Percentiles rank a stretch among this genome's conserved stretches.
Evolutionary conservation across 2,888 invertebrate species (phyloP).

Genomic region (Syritta pipiens): DNA sequence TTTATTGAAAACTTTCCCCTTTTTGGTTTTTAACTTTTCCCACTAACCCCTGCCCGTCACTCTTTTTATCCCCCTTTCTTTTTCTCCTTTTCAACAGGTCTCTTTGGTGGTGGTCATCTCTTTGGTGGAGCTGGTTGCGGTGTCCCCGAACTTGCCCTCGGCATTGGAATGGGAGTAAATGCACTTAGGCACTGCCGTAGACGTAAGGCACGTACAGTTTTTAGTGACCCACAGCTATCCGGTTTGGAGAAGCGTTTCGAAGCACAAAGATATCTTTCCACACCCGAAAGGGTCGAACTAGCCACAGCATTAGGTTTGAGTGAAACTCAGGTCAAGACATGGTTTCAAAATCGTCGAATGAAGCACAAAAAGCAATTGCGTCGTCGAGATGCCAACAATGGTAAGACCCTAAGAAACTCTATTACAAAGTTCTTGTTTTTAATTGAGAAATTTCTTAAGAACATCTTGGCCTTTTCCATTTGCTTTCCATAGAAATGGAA

Average conservation of each 20-base stretch:
- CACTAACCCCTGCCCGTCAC: neutral
- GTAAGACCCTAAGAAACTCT: conserved; percentile 73
- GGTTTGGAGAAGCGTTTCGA: conserved; percentile 97
- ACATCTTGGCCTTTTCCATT: conserved; percentile 58
- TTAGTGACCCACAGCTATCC: conserved; percentile 89
- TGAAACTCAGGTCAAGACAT: conserved; percentile 98
- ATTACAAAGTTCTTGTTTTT: conserved; percentile 33
- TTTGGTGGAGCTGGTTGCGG: conserved; percentile 76
- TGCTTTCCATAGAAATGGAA: conserved; percentile 10
- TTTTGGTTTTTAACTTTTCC: conserved; percentile 42
- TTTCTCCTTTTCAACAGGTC: conserved; percentile 73
- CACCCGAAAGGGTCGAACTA: conserved; percentile 96
- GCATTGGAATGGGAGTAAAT: conserved; percentile 79
- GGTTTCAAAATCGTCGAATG: conserved; percentile 99
- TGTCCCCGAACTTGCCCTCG: conserved; percentile 78
- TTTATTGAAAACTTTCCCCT: conserved; percentile 56
- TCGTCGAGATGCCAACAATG: conserved; percentile 77
- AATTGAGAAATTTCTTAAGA: conserved; percentile 50
- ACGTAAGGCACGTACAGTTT: conserved; percentile 96
- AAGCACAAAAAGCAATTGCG: conserved; percentile 94
- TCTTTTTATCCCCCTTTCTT: too few species aligned
- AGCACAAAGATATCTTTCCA: conserved; percentile 95
- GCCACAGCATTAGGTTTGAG: conserved; percentile 95
- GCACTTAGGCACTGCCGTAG: conserved; percentile 96
- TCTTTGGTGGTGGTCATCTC: conserved; percentile 78